Base-by-base conservation (phyloP, 2,113 vertebrate genomes). In the Polypterus senegalus region DNA sequence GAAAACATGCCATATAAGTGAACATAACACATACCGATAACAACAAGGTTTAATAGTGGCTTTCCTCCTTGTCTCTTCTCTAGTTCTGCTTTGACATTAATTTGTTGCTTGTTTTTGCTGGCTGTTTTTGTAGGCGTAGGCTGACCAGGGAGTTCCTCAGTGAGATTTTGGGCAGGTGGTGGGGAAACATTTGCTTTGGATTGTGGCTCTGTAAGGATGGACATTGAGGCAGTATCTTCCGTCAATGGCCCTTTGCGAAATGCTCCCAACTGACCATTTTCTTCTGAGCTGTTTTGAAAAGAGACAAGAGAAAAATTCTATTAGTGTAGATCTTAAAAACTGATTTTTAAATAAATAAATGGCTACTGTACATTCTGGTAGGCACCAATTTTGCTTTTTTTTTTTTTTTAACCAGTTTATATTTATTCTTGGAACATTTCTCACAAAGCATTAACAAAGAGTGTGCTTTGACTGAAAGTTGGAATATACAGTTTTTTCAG, bases 41-140 rank as follows among this genome's bases (percentile, higher is more conserved):
- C 91, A 54, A 99, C 95, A 59, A 99, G 74, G 77, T 99, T 99
- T 11, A 99, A 81, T 45, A 98, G 84, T 0, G 91, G 87, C 72
- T 99, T 99, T 61, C 95, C 93, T 47, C 91, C 91, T 83, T 97
- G 96, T 61, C 96, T 84, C 74, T 92, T 97, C 80, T 97, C 93
- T 77, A 99, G 73, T 65, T 98, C 96, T 0, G 81, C 85, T 73
- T 90, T 91, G 69, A 99, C 77, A 67, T 98, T 86, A 66, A 97
- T 86, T 46, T 91, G 81, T 58, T 88, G 90, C 69, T 83, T 91
- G 65, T 82, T 70, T 76, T 93, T 99, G 73, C 85, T 82, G 53
- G 88, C 65, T 7, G 81, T 88, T 61, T 90, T 96, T 48, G 74
- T 69, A 5, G 82, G 77, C 2, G 85, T 81, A 54, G 82, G 77